Base-by-base conservation (phyloP, 2,113 vertebrate species). In the Halichoeres trimaculatus region DNA sequence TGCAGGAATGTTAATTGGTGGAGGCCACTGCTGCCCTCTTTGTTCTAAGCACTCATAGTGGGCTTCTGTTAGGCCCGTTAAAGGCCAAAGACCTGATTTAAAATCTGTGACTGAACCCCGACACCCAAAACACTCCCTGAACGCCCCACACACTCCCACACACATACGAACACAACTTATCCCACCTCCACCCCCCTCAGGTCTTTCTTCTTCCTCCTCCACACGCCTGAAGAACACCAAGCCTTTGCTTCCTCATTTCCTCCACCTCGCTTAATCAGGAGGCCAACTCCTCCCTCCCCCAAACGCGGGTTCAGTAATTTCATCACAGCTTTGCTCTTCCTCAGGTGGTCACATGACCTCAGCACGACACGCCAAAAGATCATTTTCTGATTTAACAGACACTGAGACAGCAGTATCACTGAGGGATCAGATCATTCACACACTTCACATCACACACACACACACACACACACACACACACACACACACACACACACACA, bases 1-100 rank as follows among this genome's bases (percentile, higher is more conserved):
- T 20, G 47, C 76, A 94, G 93, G 95, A 95, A 95, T 95, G 93
- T 95, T 95, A 93, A 95, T 94, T 94, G 93, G 92, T 91, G 71
- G 89, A 94, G 93, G 90, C 92, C 94, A 85, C 79, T 77, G 88
- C 74, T 57, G 84, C 74, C 66, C 72, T 76, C 91, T 93, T 92
- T 94, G 93, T 92, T 91, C 85, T 90, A 85, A 55, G 62, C 47
- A 7, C 85, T 89, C 83, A 83, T 73, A 89, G 85, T 72, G 81
- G 82, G 87, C 90, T 93, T 92, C 89, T 91, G 90, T 93, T 88
- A 87, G 36, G 80, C 81, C 90, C 73, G 76, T 88, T 89, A 88
- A 86, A 88, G 85, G 89, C 83, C 83, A 80, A 76, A 74, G 81
- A 85, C 40, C 86, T 91, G 92, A 92, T 92, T 93, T 93, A 92